Percentiles rank a stretch among this genome's conserved stretches.
Evolutionary conservation across 2,797 vertebrate species (phyloP).

Genomic region (Ficedula albicollis): DNA sequence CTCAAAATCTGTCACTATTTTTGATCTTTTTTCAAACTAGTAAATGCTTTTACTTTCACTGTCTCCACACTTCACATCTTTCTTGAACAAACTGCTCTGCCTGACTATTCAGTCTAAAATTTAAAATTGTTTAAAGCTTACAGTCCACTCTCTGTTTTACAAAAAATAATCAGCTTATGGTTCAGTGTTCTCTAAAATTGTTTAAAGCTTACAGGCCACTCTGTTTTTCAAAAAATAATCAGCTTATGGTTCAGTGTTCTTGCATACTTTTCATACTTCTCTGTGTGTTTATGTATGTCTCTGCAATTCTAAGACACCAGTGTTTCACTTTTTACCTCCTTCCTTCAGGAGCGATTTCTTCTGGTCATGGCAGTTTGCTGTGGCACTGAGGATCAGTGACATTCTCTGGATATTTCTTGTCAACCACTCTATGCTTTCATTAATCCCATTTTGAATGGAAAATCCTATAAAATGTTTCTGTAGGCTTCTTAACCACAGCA

Average conservation of each 20-base stretch:
- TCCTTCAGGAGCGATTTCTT: neutral
- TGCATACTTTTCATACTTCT: neutral
- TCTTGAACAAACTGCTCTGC: neutral
- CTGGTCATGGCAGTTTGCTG: neutral
- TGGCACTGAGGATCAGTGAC: neutral
- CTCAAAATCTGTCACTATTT: neutral
- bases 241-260: neutral
- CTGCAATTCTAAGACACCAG: neutral
- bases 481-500: neutral
- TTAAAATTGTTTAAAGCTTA: neutral
- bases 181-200: neutral
- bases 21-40: neutral
- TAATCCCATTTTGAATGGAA: slow-evolving; percentile 30
- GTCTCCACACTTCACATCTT: neutral
- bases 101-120: neutral
- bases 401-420: neutral
- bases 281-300: neutral
- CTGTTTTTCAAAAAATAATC: neutral
- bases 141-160: neutral
- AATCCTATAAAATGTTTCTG: slow-evolving; percentile 21
- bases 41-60: neutral
- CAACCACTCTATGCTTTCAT: neutral
- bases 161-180: neutral
- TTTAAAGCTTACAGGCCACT: neutral
- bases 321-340: neutral